Evolutionary conservation across 2,113 vertebrate genomes (phyloP), one percentile per base, ranked within the genome.

Genomic region (Microtus montanus): DNA sequence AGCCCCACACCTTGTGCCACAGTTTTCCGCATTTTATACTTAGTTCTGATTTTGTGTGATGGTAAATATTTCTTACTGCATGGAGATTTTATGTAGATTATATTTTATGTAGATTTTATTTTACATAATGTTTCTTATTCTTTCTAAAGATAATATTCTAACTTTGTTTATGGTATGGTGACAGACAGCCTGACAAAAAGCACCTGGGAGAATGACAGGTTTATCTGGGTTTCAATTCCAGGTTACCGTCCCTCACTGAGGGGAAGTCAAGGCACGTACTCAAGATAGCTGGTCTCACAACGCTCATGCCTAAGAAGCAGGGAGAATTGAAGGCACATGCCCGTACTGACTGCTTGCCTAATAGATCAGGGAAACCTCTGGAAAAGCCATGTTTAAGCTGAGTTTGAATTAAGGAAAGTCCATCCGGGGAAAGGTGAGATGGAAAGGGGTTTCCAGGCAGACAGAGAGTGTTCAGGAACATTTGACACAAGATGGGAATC

Each of bases 11-110:
- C 82, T 92, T 13, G 33, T 91, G n/a, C 87, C 83, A 12, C 74
- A 71, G 2, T 22, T 80, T 80, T 19, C 58, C 70, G 19, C 49
- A 79, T n/a, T 89, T 85, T 84, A 88, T 80, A 87, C 5, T 91
- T 93, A 52, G 41, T 64, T 71, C 15, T 70, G n/a, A 92, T 90
- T 84, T 85, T 38, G 74, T 88, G 19, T 88, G 63, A 83, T 89
- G 82, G 49, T 77, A 19, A 73, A 87, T 38, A 93, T 49, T 90
- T 30, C 70, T 58, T 92, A 7, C 14, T 75, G 22, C 58, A 4
- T 38, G 3, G 41, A n/a, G 58, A 10, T 52, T 70, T 8, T 78
- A 20, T 41, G 19, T 66, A 26, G 44, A 15, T 89, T 54, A 28
- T 26, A 1, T 68, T 54, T 64, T 52, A 44, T n/a, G 80, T n/a